Conservation (phyloP, 2,888 invertebrate genomes). For the Eubasilissa splendida region DNA sequence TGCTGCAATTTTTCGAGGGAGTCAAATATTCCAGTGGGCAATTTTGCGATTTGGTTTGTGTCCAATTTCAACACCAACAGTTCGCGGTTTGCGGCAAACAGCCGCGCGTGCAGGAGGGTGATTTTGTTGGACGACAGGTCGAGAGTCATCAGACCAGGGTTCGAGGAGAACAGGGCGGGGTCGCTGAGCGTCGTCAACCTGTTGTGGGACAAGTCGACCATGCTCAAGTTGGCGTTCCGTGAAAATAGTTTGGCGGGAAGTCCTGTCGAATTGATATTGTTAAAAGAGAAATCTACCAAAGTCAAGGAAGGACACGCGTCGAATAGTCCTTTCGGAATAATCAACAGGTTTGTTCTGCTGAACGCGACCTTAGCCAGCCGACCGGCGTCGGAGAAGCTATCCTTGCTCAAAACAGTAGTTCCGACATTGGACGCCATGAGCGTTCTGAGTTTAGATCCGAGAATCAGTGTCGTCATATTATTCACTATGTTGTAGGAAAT, state of each 20-base stretch:
- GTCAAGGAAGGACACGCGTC: not conserved
- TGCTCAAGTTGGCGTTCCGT: not conserved
- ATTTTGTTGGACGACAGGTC: constrained; percentile 18
- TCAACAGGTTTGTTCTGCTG: not conserved
- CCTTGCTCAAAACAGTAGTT: not conserved
- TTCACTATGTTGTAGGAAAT: not conserved
- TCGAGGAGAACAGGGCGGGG: constrained; percentile 2
- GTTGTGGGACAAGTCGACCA: constrained; percentile 26
- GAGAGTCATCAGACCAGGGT: not conserved
- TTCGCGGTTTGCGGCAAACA: constrained; percentile 19
- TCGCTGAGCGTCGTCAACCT: constrained; percentile 5
- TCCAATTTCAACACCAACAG: not conserved
- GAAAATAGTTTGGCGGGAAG: not conserved
- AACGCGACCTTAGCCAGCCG: constrained; percentile 5
- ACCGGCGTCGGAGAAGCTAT: constrained; percentile 6
- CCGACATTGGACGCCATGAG: not conserved
- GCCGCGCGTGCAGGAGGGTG: not conserved
- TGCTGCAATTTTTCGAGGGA: constrained; percentile 5
- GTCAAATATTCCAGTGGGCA: constrained; percentile 17
- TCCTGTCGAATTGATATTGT: not conserved
- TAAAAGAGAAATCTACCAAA: constrained; percentile 18
- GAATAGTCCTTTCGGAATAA: constrained; percentile 2
- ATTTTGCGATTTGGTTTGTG: not conserved
- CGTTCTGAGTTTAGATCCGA: constrained; percentile 16
- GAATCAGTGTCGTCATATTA: constrained; percentile 7